These are phyloP conservation scores for Trematocara nigrifrons DNA, from an alignment of 2,113 vertebrate species.

Conservation along the genomic window DNA sequence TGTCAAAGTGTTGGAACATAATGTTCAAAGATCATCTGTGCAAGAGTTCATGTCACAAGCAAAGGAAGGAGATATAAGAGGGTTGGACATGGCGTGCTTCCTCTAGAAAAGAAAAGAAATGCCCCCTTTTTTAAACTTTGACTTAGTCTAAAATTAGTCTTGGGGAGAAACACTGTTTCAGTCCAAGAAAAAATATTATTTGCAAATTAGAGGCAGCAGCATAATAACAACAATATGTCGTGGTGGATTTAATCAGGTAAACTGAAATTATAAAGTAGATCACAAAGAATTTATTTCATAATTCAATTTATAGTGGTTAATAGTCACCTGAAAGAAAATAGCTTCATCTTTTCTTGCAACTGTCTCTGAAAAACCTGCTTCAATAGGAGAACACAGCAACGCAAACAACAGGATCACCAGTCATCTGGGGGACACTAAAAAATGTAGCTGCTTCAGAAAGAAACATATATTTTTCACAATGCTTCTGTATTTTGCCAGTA, in stretches of 20 bases:
- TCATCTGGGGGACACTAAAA: neutral
- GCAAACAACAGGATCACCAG: neutral
- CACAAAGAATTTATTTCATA: neutral
- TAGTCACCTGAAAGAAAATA: neutral
- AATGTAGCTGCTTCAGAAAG: neutral
- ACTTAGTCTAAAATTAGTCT: neutral
- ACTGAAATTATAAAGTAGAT: neutral
- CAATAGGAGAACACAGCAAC: neutral
- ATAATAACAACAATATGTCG: fast-evolving
- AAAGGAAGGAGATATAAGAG: slow-evolving; percentile 8
- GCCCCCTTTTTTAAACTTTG: neutral
- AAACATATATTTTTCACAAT: neutral
- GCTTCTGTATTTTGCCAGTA: neutral
- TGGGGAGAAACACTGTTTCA: neutral
- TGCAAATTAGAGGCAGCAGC: neutral
- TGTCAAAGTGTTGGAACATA: neutral
- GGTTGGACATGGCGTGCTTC: neutral
- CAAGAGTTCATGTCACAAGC: neutral
- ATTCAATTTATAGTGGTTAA: neutral
- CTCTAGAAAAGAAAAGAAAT: neutral
- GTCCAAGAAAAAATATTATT: neutral
- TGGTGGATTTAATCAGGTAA: neutral
- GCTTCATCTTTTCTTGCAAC: neutral
- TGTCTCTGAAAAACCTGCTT: neutral
- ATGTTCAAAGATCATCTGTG: slow-evolving; percentile 6